Base-by-base conservation (phyloP, 2,888 invertebrate genomes). In the Augochlorella aurata region DNA sequence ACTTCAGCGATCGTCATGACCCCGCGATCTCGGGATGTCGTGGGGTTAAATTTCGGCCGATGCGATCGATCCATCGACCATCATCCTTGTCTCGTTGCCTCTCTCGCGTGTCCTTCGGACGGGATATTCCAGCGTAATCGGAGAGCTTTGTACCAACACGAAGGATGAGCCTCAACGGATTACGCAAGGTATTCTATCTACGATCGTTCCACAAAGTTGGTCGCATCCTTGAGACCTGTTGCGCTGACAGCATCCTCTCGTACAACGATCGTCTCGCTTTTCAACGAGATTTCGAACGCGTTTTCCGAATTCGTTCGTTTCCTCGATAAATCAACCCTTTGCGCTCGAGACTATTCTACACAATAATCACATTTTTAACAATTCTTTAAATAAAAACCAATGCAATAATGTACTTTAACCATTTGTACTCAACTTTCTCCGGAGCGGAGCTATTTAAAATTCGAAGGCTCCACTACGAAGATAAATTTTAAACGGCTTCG, bases 151-250 rank as follows among this genome's bases (percentile, higher is more conserved):
- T 9, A 38, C 14, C 29, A 7, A 14, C 52, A 24, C 0, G 58
- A 74, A 85, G 74, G 68, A 84, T 84, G 83, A 85, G 81, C 58
- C 73, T 83, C 70, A 63, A 81, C 10, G 85, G 81, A 77, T 90
- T 90, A 81, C 87, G 89, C 71, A 88, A 90, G 89, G 87, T 90
- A 89, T 61, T 76, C 54, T 74, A 29, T 54, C 70, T 75, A 76
- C 69, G 65, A 50, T 74, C n/a, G 65, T 74, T 70, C 24, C 50
- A 52, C 50, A 49, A 18, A 52, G 50, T 49, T 10, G 69, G 49
- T 2, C 70, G 65, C 76, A 74, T 79, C 74, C 71, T 72, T 50
- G 52, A 68, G 45, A 73, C 52, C 70, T 79, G 72, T 83, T 76
- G 83, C 66, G 63, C 63, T 38, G 29, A 8, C 16, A 7, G 44